These are phyloP conservation scores for Choristoneura rosaceana DNA, from an alignment of 2,888 invertebrate genomes.

Conservation along the genomic window DNA sequence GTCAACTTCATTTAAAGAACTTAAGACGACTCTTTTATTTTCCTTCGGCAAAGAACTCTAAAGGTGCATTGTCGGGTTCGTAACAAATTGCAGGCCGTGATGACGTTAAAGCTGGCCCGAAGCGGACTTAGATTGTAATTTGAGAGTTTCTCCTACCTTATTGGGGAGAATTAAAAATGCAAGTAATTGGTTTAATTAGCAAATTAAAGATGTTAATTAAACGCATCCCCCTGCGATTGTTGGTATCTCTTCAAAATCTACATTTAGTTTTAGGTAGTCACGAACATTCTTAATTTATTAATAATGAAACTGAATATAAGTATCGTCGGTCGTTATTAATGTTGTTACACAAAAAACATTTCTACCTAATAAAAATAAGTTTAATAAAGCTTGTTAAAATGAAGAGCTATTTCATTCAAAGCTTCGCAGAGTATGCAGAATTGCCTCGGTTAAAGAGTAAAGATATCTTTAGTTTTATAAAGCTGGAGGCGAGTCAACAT, in stretches of 20 bases:
- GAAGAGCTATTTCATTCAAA: not conserved
- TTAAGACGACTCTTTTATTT: slow-evolving; percentile 80
- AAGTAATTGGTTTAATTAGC: slow-evolving; percentile 33
- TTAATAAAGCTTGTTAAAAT: too few relatives aligned
- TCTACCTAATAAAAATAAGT: too few relatives aligned
- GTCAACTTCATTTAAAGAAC: slow-evolving; percentile 83
- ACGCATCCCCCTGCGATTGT: not conserved
- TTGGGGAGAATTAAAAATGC: slow-evolving; percentile 30
- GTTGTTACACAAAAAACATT: too few relatives aligned
- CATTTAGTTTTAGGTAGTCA: not conserved
- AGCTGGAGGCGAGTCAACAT: slow-evolving; percentile 20
- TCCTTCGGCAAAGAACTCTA: slow-evolving; percentile 73
- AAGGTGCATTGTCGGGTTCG: slow-evolving; percentile 83
- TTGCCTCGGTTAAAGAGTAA: not conserved
- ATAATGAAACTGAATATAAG: too few relatives aligned
- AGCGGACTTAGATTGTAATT: slow-evolving; percentile 71
- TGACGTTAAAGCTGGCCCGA: slow-evolving; percentile 70
- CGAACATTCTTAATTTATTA: too few relatives aligned
- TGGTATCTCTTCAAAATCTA: not conserved
- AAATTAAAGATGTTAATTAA: not conserved
- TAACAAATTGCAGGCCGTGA: slow-evolving; percentile 83
- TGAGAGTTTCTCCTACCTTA: slow-evolving; percentile 52
- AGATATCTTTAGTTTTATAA: slow-evolving; percentile 3
- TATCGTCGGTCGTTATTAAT: too few relatives aligned
- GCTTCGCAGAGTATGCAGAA: not conserved